Conservation (phyloP, 2,113 vertebrate genomes). For the Gopherus flavomarginatus region DNA sequence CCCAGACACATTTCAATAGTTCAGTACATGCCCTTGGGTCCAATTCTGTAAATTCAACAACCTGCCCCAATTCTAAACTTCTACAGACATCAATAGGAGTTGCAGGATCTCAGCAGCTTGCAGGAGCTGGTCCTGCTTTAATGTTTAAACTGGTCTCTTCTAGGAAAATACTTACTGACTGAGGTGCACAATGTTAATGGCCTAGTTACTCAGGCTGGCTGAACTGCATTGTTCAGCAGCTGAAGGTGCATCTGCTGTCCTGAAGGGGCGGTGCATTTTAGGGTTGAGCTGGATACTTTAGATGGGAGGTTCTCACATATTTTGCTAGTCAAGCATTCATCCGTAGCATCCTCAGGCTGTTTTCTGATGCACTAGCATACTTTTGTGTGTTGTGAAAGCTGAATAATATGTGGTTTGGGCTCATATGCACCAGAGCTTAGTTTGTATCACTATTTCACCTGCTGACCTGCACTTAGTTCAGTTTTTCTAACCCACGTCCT, state of each 20-base stretch:
- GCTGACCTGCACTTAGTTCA: rapidly evolving
- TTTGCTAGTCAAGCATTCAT: rapidly evolving
- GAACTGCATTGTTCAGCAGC: rapidly evolving
- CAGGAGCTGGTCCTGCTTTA: not conserved
- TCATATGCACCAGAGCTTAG: rapidly evolving
- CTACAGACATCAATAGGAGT: not conserved
- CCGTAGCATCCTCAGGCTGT: not conserved
- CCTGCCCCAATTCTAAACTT: not conserved
- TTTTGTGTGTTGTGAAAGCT: rapidly evolving
- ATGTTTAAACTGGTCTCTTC: not conserved
- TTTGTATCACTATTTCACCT: not conserved
- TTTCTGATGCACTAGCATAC: not conserved
- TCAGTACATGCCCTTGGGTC: not conserved
- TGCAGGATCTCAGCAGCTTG: not conserved
- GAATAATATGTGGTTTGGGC: not conserved
- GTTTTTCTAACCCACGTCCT: not conserved
- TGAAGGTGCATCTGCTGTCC: not conserved
- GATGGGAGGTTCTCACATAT: rapidly evolving
- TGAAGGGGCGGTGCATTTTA: not conserved
- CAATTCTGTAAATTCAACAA: not conserved
- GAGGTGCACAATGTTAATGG: rapidly evolving
- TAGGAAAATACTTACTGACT: not conserved
- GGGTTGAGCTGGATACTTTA: not conserved
- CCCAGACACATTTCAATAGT: not conserved
- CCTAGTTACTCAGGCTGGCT: not conserved